A percentile compares a stretch with the other conserved stretches of the same genome.
phyloP scores from a whole-genome alignment of 2,888 invertebrate species.

The Amphimallon solstitiale region DNA sequence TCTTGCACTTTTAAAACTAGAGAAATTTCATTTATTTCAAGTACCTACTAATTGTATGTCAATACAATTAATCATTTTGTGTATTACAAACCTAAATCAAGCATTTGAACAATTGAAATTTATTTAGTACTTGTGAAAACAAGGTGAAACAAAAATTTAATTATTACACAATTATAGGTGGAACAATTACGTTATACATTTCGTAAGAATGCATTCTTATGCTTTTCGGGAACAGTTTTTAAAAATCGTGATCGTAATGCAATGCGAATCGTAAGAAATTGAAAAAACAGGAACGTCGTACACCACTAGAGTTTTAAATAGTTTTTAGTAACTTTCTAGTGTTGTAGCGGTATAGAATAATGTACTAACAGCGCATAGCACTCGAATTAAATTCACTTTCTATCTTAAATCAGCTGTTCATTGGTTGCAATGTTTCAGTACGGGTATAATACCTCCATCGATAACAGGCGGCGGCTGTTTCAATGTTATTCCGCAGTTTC shows the following conservation, averaged over 20 bases:
- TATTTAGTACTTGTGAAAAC: too few species aligned
- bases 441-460: constrained; percentile 10
- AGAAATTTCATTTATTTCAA: too few species aligned
- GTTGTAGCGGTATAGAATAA: not conserved
- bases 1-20: too few species aligned
- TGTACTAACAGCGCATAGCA: not conserved
- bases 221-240: too few species aligned
- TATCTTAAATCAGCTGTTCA: constrained; percentile 37
- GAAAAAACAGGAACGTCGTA: constrained; percentile 1
- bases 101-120: too few species aligned
- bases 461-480: constrained; percentile 6
- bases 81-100: too few species aligned
- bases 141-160: constrained; percentile 3
- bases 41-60: too few species aligned
- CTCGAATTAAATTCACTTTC: constrained; percentile 33
- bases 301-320: constrained; percentile 25
- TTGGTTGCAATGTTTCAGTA: constrained; percentile 20
- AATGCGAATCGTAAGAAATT: not conserved
- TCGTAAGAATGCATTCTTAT: not conserved
- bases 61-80: too few species aligned
- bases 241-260: constrained; percentile 6
- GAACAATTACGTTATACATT: not conserved
- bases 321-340: constrained; percentile 36
- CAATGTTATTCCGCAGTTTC: constrained; percentile 18
- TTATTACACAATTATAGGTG: constrained; percentile 3